phyloP scores from a whole-genome alignment of 1,140 invertebrate species.

The Leptinotarsa defecta region DNA sequence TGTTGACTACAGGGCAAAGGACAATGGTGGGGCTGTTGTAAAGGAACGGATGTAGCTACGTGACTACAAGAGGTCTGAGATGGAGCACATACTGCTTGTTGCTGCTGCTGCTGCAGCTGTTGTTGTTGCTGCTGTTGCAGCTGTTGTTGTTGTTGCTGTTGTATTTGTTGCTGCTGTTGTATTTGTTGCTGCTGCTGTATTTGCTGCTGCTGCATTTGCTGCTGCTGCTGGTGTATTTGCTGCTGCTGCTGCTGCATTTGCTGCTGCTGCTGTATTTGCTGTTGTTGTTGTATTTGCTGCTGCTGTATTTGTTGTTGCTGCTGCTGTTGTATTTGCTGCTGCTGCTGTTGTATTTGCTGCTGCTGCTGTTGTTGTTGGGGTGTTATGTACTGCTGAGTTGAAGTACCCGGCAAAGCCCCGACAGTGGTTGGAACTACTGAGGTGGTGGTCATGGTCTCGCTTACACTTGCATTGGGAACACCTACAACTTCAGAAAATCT shows the following conservation, averaged over 20 bases:
- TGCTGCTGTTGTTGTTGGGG: conserved; percentile 5
- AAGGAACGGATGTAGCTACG: conserved; percentile 30
- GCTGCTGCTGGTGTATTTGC: too few species aligned
- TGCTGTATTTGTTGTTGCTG: too few species aligned
- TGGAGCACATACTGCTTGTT: conserved; percentile 30
- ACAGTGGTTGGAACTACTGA: conserved; percentile 41
- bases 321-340: too few species aligned
- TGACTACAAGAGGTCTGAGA: conserved; percentile 41
- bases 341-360: too few species aligned
- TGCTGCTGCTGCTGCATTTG: too few species aligned
- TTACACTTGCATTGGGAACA: conserved; percentile 42
- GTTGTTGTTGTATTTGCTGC: too few species aligned
- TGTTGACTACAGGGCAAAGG: conserved; percentile 50
- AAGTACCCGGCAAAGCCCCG: conserved; percentile 34
- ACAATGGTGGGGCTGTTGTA: conserved; percentile 37
- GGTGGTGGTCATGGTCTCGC: conserved; percentile 42
- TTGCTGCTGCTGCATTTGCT: too few species aligned
- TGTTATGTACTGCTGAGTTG: conserved; percentile 39
- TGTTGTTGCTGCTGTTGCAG: conserved; percentile 34
- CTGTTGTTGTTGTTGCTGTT: too few species aligned
- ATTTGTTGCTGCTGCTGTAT: conserved; percentile 18
- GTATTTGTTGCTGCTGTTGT: too few species aligned
- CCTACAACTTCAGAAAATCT: conserved; percentile 18
- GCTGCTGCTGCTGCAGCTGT: not conserved
- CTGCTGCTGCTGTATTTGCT: too few species aligned